Percentiles rank a stretch among this genome's conserved stretches.
Conservation (phyloP, 2,888 invertebrate genomes). For the Parnassius glacialis region DNA sequence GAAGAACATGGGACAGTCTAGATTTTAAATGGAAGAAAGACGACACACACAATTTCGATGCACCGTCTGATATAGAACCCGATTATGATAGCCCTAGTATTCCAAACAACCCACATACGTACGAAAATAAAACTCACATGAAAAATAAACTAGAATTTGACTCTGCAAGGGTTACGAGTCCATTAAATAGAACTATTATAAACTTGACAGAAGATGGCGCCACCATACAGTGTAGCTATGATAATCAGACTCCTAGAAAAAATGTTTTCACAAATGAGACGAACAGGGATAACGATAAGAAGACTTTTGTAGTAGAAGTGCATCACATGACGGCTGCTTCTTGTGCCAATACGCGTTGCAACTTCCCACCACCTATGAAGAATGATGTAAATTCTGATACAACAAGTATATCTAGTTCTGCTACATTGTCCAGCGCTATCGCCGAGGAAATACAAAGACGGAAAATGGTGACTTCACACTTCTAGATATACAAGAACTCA, state of each 20-base stretch:
- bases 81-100: conserved; percentile 74
- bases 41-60: conserved; percentile 73
- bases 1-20: conserved; percentile 82
- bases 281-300: conserved; percentile 68
- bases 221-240: conserved; percentile 84
- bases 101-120: conserved; percentile 72
- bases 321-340: conserved; percentile 72
- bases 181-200: conserved; percentile 86
- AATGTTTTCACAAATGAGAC: conserved; percentile 56
- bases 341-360: conserved; percentile 58
- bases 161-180: conserved; percentile 43
- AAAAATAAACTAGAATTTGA: conserved; percentile 59
- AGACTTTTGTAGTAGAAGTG: conserved; percentile 89
- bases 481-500: not conserved
- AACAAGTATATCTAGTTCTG: conserved; percentile 62
- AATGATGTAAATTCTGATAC: conserved; percentile 55
- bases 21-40: conserved; percentile 80
- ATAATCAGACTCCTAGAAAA: conserved; percentile 67
- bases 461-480: conserved; percentile 51
- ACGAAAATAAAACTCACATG: conserved; percentile 63
- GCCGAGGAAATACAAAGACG: conserved; percentile 73
- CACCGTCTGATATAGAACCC: conserved; percentile 74
- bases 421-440: conserved; percentile 73
- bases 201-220: conserved; percentile 87
- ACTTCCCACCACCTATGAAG: conserved; percentile 52